A percentile compares a stretch with the other conserved stretches of the same genome.
These are phyloP conservation scores for Druon quercuslanigerum DNA, from an alignment of 1,140 invertebrate species.

Conservation along the genomic window DNA sequence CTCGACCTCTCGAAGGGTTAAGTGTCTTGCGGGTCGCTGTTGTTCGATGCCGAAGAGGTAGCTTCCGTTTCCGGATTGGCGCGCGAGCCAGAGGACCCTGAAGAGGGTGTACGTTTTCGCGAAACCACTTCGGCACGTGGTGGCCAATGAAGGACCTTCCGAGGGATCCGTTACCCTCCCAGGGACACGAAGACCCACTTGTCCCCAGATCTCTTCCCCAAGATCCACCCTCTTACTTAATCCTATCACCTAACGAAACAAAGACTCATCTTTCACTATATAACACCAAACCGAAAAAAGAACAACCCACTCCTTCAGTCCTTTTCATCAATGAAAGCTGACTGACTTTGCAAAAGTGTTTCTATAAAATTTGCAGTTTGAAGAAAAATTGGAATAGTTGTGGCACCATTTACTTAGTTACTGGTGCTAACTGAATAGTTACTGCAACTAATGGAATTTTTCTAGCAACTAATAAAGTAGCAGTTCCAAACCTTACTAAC, in stretches of 20 bases:
- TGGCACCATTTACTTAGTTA: too few relatives aligned
- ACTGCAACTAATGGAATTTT: too few relatives aligned
- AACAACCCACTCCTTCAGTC: too few relatives aligned
- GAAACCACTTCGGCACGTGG: conserved; percentile 70
- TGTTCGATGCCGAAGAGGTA: conserved; percentile 55
- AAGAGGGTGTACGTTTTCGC: conserved; percentile 60
- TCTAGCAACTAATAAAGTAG: too few relatives aligned
- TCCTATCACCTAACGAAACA: conserved; percentile 22
- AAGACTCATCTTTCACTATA: background rate
- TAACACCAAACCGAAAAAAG: too few relatives aligned
- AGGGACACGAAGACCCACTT: conserved; percentile 53
- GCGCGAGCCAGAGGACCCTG: conserved; percentile 58
- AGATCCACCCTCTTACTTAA: conserved; percentile 35
- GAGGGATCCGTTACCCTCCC: conserved; percentile 54
- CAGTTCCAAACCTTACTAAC: too few relatives aligned
- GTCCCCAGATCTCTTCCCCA: conserved; percentile 33
- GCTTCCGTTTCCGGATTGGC: conserved; percentile 73
- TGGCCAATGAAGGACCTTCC: conserved; percentile 61
- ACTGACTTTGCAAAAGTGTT: too few relatives aligned
- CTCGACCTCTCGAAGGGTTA: conserved; percentile 65
- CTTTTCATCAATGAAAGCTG: too few relatives aligned
- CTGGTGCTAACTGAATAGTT: too few relatives aligned
- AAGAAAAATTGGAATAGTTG: too few relatives aligned
- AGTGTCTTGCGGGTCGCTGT: conserved; percentile 56
- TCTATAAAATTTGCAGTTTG: too few relatives aligned